These are phyloP conservation scores for Notechis scutatus DNA, from an alignment of 2,113 vertebrate species.

Conservation along the genomic window DNA sequence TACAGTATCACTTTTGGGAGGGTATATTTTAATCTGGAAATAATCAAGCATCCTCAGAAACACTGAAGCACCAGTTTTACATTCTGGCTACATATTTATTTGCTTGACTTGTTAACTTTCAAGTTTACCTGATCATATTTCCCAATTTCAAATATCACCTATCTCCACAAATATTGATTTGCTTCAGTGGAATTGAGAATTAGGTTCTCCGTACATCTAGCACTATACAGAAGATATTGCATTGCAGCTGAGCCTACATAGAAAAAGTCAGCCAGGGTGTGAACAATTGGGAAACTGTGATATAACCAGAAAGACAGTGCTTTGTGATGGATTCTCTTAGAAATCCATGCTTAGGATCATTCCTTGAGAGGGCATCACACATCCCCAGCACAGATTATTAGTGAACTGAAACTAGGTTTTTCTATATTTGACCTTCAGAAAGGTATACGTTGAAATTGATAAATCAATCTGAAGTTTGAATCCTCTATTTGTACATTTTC, in stretches of 20 bases:
- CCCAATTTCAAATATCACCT: not conserved
- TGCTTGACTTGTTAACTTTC: not conserved
- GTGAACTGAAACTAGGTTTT: conserved; percentile 47
- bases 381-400: conserved; percentile 1
- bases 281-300: not conserved
- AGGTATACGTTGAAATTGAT: conserved; percentile 15
- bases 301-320: not conserved
- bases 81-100: not conserved
- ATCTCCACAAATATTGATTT: not conserved
- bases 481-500: conserved; percentile 22
- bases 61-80: not conserved
- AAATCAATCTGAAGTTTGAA: conserved; percentile 25
- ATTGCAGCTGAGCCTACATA: not conserved
- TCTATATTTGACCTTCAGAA: conserved; percentile 53
- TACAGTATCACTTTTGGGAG: too few species aligned
- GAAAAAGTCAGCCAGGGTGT: not conserved
- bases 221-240: not conserved
- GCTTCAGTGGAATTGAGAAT: not conserved
- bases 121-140: not conserved
- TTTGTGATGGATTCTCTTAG: not conserved
- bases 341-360: not conserved
- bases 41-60: not conserved
- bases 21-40: not conserved
- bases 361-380: not conserved
- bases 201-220: not conserved